Base-by-base conservation (phyloP, 2,113 vertebrate genomes). In the Zosterops pallidus region DNA sequence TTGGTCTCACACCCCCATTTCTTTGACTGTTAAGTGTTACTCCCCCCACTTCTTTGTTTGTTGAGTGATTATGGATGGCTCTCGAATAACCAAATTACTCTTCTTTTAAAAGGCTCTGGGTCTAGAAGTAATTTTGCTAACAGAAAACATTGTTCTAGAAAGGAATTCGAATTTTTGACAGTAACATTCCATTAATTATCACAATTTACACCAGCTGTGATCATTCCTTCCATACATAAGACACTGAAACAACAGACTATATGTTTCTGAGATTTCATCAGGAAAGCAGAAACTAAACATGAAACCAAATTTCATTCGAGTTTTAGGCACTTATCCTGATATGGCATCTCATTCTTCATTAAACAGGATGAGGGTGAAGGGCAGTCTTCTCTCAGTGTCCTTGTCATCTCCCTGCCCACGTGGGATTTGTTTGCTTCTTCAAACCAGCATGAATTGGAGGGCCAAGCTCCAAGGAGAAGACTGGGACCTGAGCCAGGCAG, bases 341-440 rank as follows among this genome's bases (percentile, higher is more conserved):
- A 28, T 49, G 25, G 65, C 62, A 82, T 31, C 23, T 94, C n/a
- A 6, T 18, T 59, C n/a, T 64, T 56, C 35, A 53, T 2, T 76
- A 10, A 71, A 62, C n/a, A 78, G 37, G 37, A 71, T 29, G 19
- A 16, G 19, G 15, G 15, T 53, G 53, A 87, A 91, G 37, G 25
- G 19, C 4, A 41, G n/a, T 26, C 31, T 49, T 69, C 44, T 49
- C 20, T 53, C 28, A 33, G 20, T 9, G 31, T 39, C n/a, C 53
- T 50, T 57, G n/a, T 14, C 19, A 76, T 71, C n/a, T 64, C 56
- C 42, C 13, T 3, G 2, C 18, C 9, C 7, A 0, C 0, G 14
- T 55, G 42, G 33, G 16, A 91, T 39, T 53, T 83, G 26, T 29
- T 72, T 72, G 19, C 59, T 53, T 83, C 65, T 64, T 60, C 50